Conservation (phyloP, 2,888 invertebrate species). For the Malthinus flaveolus region DNA sequence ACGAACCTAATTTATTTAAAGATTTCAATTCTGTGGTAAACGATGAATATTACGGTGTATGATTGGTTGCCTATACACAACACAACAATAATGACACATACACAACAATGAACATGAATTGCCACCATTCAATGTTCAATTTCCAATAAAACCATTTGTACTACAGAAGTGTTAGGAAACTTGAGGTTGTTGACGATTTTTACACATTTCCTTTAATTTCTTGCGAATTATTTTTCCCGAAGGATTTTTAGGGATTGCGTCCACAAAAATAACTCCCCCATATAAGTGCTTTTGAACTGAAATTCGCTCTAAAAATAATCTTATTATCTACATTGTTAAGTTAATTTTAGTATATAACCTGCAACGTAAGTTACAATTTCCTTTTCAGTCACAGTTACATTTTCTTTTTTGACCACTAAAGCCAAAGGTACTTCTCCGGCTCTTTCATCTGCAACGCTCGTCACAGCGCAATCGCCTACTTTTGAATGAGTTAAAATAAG, state of each 20-base stretch:
- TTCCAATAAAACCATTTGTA: too few relatives aligned
- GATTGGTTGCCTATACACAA: too few relatives aligned
- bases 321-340: not conserved
- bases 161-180: too few relatives aligned
- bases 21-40: too few relatives aligned
- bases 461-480: slow-evolving; percentile 77
- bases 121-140: too few relatives aligned
- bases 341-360: slow-evolving; percentile 12
- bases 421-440: slow-evolving; percentile 77
- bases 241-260: not conserved
- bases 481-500: slow-evolving; percentile 69
- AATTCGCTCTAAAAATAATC: not conserved
- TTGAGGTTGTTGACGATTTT: not conserved
- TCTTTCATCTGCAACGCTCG: slow-evolving; percentile 70
- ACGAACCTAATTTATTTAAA: too few relatives aligned
- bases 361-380: slow-evolving; percentile 52
- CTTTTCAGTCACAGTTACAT: slow-evolving; percentile 53
- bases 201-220: not conserved
- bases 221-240: not conserved
- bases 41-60: too few relatives aligned
- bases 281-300: not conserved
- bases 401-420: slow-evolving; percentile 67
- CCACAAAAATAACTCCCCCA: not conserved
- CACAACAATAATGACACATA: too few relatives aligned
- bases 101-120: too few relatives aligned